phyloP scores from a whole-genome alignment of 2,113 vertebrate species.

The Myiopsitta monachus region DNA sequence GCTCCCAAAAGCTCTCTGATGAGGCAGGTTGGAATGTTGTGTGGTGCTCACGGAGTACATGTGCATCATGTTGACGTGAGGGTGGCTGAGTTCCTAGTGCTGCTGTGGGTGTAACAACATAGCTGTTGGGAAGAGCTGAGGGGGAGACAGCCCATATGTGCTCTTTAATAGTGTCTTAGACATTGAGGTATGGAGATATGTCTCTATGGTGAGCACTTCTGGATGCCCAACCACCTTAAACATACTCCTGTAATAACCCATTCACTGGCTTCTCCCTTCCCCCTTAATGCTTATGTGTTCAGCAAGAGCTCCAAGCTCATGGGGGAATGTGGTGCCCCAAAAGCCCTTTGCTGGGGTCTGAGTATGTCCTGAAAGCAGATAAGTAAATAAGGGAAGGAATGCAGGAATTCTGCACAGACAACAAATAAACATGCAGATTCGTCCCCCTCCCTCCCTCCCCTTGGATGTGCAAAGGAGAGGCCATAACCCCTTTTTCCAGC shows the following conservation, averaged over 20 bases:
- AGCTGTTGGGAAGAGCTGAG: background rate
- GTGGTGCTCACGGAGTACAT: rapidly evolving
- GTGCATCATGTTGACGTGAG: background rate
- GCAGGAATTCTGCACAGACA: constrained; percentile 8
- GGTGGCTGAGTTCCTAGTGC: background rate
- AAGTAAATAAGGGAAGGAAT: constrained; percentile 20
- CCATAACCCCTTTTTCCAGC: constrained; percentile 26
- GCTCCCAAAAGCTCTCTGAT: background rate
- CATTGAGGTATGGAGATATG: background rate
- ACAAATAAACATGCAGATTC: background rate
- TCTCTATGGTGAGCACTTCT: background rate
- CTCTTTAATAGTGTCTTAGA: background rate
- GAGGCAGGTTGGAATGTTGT: background rate
- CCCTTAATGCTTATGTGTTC: background rate
- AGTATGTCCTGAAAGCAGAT: background rate
- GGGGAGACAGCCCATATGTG: too few species aligned
- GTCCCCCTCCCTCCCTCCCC: background rate
- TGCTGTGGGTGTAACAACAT: background rate
- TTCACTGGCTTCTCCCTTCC: background rate
- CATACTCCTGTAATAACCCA: background rate
- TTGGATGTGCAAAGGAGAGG: background rate
- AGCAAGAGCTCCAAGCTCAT: background rate
- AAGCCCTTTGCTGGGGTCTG: background rate
- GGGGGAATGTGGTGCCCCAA: background rate
- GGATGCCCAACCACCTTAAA: background rate